Percentiles rank a stretch among this genome's conserved stretches.
These are phyloP conservation scores for Erebia palarica DNA, from an alignment of 2,888 invertebrate species.

Conservation along the genomic window DNA sequence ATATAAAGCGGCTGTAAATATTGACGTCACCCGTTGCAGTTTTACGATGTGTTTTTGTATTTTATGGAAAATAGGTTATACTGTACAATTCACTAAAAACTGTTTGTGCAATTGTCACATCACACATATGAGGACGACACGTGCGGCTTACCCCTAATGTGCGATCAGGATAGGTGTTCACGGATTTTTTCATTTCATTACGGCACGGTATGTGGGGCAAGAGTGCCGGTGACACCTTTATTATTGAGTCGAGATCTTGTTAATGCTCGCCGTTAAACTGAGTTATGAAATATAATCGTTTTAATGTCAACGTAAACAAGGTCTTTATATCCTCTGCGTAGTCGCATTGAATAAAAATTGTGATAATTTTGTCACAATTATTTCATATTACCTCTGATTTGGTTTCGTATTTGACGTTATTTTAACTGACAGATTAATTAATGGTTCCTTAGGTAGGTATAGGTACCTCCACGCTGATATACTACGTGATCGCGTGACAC, in stretches of 20 bases:
- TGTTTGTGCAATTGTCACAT: too few species aligned
- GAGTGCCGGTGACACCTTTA: conserved; percentile 39
- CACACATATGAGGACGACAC: too few species aligned
- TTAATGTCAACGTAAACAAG: conserved; percentile 28
- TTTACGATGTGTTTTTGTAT: too few species aligned
- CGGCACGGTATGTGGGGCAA: conserved; percentile 32
- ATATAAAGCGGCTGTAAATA: too few species aligned
- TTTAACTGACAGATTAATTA: too few species aligned
- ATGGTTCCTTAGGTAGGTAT: too few species aligned
- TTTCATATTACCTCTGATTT: neutral
- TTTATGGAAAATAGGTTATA: too few species aligned
- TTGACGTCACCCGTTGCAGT: too few species aligned
- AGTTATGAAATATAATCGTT: conserved; percentile 36
- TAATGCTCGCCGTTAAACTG: conserved; percentile 31
- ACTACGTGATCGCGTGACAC: too few species aligned
- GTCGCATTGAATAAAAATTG: conserved; percentile 11
- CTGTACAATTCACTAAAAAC: too few species aligned
- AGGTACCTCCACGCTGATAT: too few species aligned
- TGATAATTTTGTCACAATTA: conserved; percentile 10
- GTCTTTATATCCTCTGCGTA: conserved; percentile 9
- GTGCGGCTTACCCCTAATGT: neutral
- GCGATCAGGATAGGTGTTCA: neutral
- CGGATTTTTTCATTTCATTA: conserved; percentile 27
- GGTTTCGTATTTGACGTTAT: neutral
- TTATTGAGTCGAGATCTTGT: conserved; percentile 28